These are phyloP conservation scores for Oreochromis niloticus DNA, from an alignment of 2,113 vertebrate species.

Conservation along the genomic window DNA sequence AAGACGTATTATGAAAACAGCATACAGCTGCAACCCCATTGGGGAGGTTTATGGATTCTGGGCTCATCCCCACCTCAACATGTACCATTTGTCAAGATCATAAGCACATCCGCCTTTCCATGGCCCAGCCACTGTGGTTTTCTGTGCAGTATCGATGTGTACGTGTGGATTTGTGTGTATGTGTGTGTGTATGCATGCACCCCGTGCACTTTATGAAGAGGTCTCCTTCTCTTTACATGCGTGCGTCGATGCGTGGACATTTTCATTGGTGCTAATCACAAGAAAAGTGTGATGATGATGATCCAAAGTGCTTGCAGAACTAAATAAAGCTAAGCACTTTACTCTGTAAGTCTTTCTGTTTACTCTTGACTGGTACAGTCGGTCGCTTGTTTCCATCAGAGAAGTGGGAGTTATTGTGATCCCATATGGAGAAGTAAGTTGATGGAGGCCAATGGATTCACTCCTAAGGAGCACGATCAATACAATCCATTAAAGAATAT, in stretches of 20 bases:
- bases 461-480: neutral
- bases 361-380: neutral
- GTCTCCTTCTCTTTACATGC: constrained; percentile 55
- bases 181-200: constrained; percentile 35
- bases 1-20: neutral
- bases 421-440: neutral
- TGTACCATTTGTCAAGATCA: constrained; percentile 65
- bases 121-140: constrained; percentile 66
- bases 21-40: neutral
- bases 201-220: constrained; percentile 66
- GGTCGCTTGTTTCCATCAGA: neutral
- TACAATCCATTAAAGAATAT: neutral
- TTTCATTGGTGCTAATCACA: constrained; percentile 70
- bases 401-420: neutral
- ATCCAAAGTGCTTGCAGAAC: constrained; percentile 64
- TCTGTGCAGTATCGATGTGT: constrained; percentile 61
- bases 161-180: constrained; percentile 11
- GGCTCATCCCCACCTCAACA: constrained; percentile 41
- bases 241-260: constrained; percentile 61
- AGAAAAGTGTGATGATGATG: constrained; percentile 37
- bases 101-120: constrained; percentile 66
- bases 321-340: constrained; percentile 68
- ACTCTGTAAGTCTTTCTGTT: constrained; percentile 34
- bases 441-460: neutral
- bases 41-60: constrained; percentile 49